Conservation (phyloP, 1,140 invertebrate genomes). For the Nebria ingens region DNA sequence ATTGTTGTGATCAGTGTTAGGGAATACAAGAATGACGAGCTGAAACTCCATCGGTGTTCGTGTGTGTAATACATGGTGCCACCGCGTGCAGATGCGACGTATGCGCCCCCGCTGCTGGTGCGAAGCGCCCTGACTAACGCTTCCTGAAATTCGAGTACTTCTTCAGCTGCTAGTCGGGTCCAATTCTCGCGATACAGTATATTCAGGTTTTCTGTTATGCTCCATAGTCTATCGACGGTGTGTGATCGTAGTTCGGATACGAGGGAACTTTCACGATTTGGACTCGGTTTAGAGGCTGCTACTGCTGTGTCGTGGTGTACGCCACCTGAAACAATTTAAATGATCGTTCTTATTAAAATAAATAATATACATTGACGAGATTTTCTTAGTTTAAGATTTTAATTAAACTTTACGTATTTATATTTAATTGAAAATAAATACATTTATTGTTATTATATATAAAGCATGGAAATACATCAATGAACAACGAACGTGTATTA, state of each 20-base stretch:
- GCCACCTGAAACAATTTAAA: conserved; percentile 16
- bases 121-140: conserved; percentile 38
- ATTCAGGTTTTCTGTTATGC: conserved; percentile 86
- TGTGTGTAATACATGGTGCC: conserved; percentile 33
- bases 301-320: conserved; percentile 40
- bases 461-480: no score
- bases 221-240: conserved; percentile 79
- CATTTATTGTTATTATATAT: no score
- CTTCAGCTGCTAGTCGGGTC: conserved; percentile 72
- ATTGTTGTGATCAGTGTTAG: conserved; percentile 93
- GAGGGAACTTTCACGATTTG: conserved; percentile 23
- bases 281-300: conserved; percentile 47
- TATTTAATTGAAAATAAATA: no score
- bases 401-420: no score
- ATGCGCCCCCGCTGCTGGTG: conserved; percentile 21
- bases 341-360: not conserved
- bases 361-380: no score
- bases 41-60: conserved; percentile 76
- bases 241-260: conserved; percentile 36
- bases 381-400: no score
- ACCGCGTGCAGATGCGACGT: conserved; percentile 18
- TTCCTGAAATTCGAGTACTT: conserved; percentile 75
- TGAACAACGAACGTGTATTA: no score
- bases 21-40: conserved; percentile 87
- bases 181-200: conserved; percentile 92